phyloP scores from a whole-genome alignment of 2,113 vertebrate species.

The Boulengeromyrus knoepffleri region DNA sequence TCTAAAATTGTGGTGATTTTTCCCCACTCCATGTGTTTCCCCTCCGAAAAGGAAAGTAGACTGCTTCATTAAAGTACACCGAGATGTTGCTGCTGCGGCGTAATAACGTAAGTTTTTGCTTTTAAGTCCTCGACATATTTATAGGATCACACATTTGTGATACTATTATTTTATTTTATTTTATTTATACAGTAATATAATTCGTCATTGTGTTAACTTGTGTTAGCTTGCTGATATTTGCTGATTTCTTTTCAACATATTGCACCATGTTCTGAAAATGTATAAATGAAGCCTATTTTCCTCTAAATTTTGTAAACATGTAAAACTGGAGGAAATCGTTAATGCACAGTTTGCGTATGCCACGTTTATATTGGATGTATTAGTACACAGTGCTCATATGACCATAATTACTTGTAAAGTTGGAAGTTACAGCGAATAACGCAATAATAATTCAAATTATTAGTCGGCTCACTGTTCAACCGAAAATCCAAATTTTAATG shows the following conservation, averaged over 20 bases:
- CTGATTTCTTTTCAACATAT: not conserved
- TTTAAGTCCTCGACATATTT: not conserved
- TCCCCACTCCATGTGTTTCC: not conserved
- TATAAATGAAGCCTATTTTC: not conserved
- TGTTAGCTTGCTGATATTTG: not conserved
- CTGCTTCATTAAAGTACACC: not conserved
- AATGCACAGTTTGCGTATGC: not conserved
- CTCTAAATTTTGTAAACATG: not conserved
- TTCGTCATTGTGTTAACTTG: not conserved
- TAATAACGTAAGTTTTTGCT: not conserved
- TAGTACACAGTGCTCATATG: not conserved
- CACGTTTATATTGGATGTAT: not conserved
- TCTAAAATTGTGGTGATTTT: not conserved
- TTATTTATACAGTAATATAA: not conserved
- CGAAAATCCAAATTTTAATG: not conserved
- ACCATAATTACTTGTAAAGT: not conserved
- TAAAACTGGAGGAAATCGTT: not conserved
- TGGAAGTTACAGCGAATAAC: not conserved
- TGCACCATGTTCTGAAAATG: not conserved
- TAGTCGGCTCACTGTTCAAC: not conserved
- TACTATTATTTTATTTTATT: not conserved
- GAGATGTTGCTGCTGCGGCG: not conserved
- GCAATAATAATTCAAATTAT: not conserved
- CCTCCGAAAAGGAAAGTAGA: not conserved
- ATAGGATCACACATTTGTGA: not conserved